These are phyloP conservation scores for Galaxias olidus DNA, from an alignment of 2,797 vertebrate species.

Conservation along the genomic window DNA sequence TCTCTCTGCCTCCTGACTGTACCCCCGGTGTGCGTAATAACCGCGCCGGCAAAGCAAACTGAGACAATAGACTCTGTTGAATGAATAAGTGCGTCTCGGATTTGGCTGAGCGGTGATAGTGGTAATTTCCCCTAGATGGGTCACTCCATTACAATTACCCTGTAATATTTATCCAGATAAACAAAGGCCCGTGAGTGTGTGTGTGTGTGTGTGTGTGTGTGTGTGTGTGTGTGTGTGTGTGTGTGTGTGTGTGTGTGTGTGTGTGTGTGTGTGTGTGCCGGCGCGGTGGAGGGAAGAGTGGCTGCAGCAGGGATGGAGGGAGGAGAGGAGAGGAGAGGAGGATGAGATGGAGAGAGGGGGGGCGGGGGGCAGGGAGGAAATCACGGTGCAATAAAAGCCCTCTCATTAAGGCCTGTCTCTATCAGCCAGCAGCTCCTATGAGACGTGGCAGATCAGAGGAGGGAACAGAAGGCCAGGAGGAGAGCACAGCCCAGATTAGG, in stretches of 20 bases:
- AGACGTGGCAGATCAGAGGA: slow-evolving; percentile 65
- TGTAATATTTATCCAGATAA: slow-evolving; percentile 66
- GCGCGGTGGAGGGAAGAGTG: background rate
- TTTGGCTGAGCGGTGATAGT: slow-evolving; percentile 42
- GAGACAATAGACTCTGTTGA: slow-evolving; percentile 54
- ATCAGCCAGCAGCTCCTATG: slow-evolving; percentile 60
- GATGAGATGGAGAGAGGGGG: slow-evolving; percentile 25
- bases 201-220: slow-evolving; percentile 2
- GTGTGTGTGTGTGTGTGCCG: background rate
- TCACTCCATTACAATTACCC: slow-evolving; percentile 70
- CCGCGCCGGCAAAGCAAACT: slow-evolving; percentile 50
- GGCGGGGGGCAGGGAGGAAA: slow-evolving; percentile 38
- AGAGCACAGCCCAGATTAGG: slow-evolving; percentile 64
- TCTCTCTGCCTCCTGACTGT: background rate
- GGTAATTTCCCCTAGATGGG: slow-evolving; percentile 62
- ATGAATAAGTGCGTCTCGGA: slow-evolving; percentile 50
- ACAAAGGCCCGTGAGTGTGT: slow-evolving; percentile 42
- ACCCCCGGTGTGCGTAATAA: slow-evolving; percentile 29
- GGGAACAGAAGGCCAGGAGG: slow-evolving; percentile 56
- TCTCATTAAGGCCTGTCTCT: slow-evolving; percentile 71
- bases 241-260: slow-evolving; percentile 30
- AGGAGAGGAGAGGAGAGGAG: background rate
- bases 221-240: slow-evolving; percentile 8
- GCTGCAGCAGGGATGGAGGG: slow-evolving; percentile 1
- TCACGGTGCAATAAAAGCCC: slow-evolving; percentile 68